Evolutionary conservation across 2,113 vertebrate genomes (phyloP).

Genomic region (Himantopus leucocephalus): DNA sequence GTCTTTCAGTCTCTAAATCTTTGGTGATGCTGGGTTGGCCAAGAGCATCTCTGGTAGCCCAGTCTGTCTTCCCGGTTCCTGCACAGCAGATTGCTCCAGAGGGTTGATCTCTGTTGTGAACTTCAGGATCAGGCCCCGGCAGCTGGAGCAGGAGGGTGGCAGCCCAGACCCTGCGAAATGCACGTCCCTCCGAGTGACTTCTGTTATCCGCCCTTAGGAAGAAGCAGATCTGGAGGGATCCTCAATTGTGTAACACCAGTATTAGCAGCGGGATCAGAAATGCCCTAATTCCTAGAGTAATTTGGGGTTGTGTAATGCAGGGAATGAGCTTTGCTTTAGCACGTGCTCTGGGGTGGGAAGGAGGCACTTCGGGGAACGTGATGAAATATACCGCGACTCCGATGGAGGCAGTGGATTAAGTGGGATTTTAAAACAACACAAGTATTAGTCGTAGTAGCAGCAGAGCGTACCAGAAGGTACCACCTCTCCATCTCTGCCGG

Average conservation of each 20-base stretch:
- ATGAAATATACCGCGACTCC: background rate
- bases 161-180: background rate
- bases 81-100: background rate
- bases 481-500: background rate
- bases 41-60: background rate
- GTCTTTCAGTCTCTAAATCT: background rate
- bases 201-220: background rate
- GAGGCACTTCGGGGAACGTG: background rate
- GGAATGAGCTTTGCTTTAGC: slow-evolving; percentile 8
- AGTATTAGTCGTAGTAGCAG: background rate
- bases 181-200: background rate
- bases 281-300: slow-evolving; percentile 53
- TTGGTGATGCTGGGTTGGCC: background rate
- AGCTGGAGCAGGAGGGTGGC: rapidly evolving
- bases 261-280: slow-evolving; percentile 41
- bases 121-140: background rate
- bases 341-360: background rate
- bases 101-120: background rate
- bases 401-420: slow-evolving; percentile 30
- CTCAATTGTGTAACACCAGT: background rate
- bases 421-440: slow-evolving; percentile 32
- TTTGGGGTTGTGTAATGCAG: background rate
- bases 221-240: background rate
- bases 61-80: background rate
- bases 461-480: background rate